These are phyloP conservation scores for Noctua comes DNA, from an alignment of 2,888 invertebrate species.

Conservation along the genomic window DNA sequence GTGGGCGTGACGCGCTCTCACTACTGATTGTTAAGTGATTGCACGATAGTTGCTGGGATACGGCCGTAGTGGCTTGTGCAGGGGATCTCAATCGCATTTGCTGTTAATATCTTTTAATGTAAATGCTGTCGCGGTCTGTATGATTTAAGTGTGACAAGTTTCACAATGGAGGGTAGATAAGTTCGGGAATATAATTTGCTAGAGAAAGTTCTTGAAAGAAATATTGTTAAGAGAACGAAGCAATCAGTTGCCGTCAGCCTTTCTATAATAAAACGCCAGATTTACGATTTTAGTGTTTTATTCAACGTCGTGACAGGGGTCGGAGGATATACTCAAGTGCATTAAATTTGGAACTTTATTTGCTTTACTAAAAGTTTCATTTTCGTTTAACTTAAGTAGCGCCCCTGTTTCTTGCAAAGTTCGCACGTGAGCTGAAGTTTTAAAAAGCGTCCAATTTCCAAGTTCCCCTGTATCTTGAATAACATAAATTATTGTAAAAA, in stretches of 20 bases:
- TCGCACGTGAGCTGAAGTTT: slow-evolving; percentile 69
- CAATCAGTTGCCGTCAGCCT: slow-evolving; percentile 51
- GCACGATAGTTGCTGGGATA: slow-evolving; percentile 26
- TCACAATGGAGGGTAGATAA: slow-evolving; percentile 17
- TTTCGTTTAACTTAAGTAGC: slow-evolving; percentile 58
- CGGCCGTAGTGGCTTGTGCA: not conserved
- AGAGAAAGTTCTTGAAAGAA: not conserved
- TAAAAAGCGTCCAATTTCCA: slow-evolving; percentile 61
- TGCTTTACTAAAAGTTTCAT: slow-evolving; percentile 49
- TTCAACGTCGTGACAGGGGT: slow-evolving; percentile 58
- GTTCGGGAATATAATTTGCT: not conserved
- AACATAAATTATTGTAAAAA: slow-evolving; percentile 63
- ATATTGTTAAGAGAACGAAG: slow-evolving; percentile 29
- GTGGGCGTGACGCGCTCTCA: not conserved
- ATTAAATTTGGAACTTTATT: slow-evolving; percentile 55
- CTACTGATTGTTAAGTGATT: slow-evolving; percentile 33
- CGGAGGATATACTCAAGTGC: slow-evolving; percentile 18
- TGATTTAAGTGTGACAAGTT: not conserved
- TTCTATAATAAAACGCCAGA: slow-evolving; percentile 58
- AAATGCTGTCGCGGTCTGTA: not conserved
- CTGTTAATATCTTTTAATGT: slow-evolving; percentile 13
- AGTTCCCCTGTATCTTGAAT: slow-evolving; percentile 55
- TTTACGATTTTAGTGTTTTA: slow-evolving; percentile 64
- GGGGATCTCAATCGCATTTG: slow-evolving; percentile 21
- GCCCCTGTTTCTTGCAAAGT: slow-evolving; percentile 61